These are phyloP conservation scores for Heliconius hermathena DNA, from an alignment of 1,140 invertebrate genomes.

Conservation along the genomic window DNA sequence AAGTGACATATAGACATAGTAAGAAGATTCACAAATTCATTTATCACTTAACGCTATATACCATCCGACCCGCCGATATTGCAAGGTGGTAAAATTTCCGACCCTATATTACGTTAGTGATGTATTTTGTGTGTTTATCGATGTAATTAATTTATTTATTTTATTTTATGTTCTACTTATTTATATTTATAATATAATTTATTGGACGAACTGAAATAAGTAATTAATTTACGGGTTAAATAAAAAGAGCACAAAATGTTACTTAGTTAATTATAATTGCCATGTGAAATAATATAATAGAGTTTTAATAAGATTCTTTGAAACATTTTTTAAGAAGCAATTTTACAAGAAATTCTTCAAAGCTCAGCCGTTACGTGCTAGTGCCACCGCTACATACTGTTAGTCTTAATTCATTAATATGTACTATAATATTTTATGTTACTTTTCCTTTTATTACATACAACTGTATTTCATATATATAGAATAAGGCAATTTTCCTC, in stretches of 20 bases:
- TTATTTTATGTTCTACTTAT: background rate
- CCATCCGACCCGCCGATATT: conserved; percentile 53
- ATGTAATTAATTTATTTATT: conserved; percentile 20
- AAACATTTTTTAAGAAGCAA: background rate
- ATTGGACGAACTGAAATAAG: no score
- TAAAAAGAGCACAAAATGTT: no score
- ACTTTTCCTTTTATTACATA: background rate
- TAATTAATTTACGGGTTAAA: no score
- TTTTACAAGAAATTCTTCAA: background rate
- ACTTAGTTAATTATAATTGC: no score
- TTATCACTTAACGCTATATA: conserved; percentile 43
- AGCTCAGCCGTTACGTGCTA: background rate
- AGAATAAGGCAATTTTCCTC: background rate
- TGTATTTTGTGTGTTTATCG: conserved; percentile 35
- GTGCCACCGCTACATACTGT: background rate
- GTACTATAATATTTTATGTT: background rate
- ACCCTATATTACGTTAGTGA: conserved; percentile 45
- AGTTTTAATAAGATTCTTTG: background rate
- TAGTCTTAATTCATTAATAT: background rate
- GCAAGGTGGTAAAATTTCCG: conserved; percentile 62
- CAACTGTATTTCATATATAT: no score
- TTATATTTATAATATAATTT: no score
- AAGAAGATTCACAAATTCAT: conserved; percentile 42
- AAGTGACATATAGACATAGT: conserved; percentile 23
- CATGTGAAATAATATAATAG: no score